Conservation (phyloP, 2,888 invertebrate species). For the Andrena haemorrhoa region DNA sequence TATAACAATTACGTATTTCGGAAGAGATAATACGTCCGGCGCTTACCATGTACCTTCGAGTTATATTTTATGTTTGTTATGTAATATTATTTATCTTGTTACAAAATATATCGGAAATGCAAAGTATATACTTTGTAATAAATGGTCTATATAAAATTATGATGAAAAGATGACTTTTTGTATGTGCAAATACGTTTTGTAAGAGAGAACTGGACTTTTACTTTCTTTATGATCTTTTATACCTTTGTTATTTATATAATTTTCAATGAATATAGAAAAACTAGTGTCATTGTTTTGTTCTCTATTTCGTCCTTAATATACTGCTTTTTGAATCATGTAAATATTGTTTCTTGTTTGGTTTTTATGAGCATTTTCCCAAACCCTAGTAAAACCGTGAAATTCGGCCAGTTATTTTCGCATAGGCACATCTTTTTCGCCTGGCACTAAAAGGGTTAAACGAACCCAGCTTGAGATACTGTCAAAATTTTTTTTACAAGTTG, state of each 20-base stretch:
- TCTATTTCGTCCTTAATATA: constrained; percentile 29
- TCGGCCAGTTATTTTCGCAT: no score
- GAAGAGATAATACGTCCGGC: constrained; percentile 22
- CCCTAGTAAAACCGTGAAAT: no score
- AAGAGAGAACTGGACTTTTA: constrained; percentile 24
- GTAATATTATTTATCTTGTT: constrained; percentile 51
- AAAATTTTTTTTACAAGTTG: constrained; percentile 2
- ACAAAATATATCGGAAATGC: constrained; percentile 47
- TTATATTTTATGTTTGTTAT: constrained; percentile 52
- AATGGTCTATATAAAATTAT: constrained; percentile 49
- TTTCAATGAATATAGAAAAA: constrained; percentile 31
- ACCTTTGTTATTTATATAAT: constrained; percentile 24
- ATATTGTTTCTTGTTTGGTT: constrained; percentile 35
- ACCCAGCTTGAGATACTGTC: constrained; percentile 6
- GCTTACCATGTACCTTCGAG: constrained; percentile 56
- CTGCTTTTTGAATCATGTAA: neutral
- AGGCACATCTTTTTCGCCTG: no score
- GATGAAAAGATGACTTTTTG: constrained; percentile 53
- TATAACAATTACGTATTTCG: no score
- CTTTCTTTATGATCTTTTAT: constrained; percentile 26
- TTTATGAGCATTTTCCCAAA: constrained; percentile 10
- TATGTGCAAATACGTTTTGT: constrained; percentile 56
- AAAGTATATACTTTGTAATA: constrained; percentile 23
- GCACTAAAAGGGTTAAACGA: neutral
- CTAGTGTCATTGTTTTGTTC: constrained; percentile 40